These are phyloP conservation scores for Suricata suricatta DNA, from an alignment of 2,113 vertebrate genomes.

Conservation along the genomic window DNA sequence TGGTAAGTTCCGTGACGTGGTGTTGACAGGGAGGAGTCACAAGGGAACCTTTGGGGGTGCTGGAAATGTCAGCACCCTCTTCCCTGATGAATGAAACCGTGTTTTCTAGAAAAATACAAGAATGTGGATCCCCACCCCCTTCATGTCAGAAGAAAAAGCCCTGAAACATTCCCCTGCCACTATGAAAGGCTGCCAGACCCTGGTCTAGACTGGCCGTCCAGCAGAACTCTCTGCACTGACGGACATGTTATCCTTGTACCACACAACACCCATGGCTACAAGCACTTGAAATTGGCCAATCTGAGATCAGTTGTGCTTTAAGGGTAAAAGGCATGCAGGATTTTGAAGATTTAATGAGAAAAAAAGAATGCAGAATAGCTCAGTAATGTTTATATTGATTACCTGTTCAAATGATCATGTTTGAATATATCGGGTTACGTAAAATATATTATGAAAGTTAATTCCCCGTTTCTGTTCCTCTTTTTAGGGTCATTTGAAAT, in stretches of 20 bases:
- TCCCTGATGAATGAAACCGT: background rate
- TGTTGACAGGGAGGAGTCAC: background rate
- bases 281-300: background rate
- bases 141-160: background rate
- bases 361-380: background rate
- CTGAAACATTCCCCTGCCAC: background rate
- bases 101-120: conserved; percentile 8
- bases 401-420: background rate
- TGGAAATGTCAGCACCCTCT: background rate
- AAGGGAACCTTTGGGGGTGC: background rate
- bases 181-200: background rate
- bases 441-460: background rate
- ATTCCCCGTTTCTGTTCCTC: background rate
- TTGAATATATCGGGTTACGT: background rate
- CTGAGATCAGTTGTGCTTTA: background rate
- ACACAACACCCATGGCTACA: fast-evolving
- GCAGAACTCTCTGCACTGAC: background rate
- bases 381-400: background rate
- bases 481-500: background rate
- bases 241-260: background rate
- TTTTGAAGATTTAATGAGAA: background rate
- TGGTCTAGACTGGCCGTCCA: background rate
- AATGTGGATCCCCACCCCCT: background rate
- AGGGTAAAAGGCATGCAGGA: background rate
- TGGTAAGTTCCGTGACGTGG: background rate